A percentile compares a stretch with the other conserved stretches of the same genome.
Conservation (phyloP, 2,797 vertebrate genomes). For the Sciaenops ocellatus region DNA sequence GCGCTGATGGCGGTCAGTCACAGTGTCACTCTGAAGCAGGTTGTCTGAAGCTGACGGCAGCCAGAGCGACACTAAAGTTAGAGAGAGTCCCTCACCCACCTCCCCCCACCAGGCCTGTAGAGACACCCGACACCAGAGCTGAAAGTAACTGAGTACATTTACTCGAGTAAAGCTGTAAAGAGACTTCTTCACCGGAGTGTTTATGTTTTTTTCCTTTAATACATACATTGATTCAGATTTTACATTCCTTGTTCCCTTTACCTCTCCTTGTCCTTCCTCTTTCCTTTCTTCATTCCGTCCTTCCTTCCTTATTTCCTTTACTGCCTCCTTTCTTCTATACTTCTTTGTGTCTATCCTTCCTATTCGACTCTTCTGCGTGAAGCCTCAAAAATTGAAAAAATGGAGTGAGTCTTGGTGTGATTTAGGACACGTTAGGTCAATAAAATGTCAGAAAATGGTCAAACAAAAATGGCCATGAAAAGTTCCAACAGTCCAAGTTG, state of each 20-base stretch:
- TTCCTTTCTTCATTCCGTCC: too few relatives aligned
- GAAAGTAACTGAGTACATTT: constrained; percentile 42
- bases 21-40: constrained; percentile 11
- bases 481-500: too few relatives aligned
- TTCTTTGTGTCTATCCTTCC: too few relatives aligned
- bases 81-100: constrained; percentile 43
- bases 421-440: too few relatives aligned
- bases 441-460: too few relatives aligned
- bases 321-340: background rate
- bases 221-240: too few relatives aligned
- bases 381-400: background rate
- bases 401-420: background rate
- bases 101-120: constrained; percentile 23
- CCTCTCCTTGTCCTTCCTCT: too few relatives aligned
- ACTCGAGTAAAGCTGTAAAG: constrained; percentile 6
- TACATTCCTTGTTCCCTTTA: too few relatives aligned
- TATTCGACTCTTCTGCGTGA: background rate
- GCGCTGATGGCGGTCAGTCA: background rate
- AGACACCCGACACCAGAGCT: constrained; percentile 63
- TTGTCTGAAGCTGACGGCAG: constrained; percentile 17
- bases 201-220: too few relatives aligned
- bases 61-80: constrained; percentile 70
- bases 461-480: too few relatives aligned
- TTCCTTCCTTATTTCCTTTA: background rate
- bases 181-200: too few relatives aligned